These are phyloP conservation scores for Ormyrus rosae DNA, from an alignment of 2,888 invertebrate species.

Conservation along the genomic window DNA sequence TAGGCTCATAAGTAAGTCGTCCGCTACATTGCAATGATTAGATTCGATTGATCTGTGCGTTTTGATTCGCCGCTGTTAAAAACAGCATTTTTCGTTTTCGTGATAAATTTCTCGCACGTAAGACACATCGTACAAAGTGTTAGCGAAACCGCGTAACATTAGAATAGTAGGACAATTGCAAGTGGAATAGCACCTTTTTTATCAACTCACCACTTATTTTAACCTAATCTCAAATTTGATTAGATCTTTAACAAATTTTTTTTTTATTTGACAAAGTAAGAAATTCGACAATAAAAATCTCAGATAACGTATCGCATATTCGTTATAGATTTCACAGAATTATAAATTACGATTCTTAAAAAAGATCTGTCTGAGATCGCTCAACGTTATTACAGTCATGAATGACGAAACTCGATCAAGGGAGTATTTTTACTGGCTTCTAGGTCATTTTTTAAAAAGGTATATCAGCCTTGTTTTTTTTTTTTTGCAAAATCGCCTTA, in stretches of 20 bases:
- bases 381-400: conserved; percentile 17
- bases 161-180: conserved; percentile 33
- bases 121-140: conserved; percentile 49
- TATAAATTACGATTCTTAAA: conserved; percentile 19
- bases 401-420: conserved; percentile 9
- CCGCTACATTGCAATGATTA: conserved; percentile 47
- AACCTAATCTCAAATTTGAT: conserved; percentile 27
- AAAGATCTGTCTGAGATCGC: conserved; percentile 13
- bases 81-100: conserved; percentile 49
- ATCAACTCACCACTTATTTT: conserved; percentile 13
- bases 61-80: conserved; percentile 59
- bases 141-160: conserved; percentile 27
- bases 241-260: conserved; percentile 32
- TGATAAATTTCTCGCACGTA: conserved; percentile 46
- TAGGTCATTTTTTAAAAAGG: conserved; percentile 40
- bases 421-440: conserved; percentile 13
- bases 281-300: conserved; percentile 22
- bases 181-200: conserved; percentile 51
- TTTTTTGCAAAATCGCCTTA: conserved; percentile 20
- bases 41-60: conserved; percentile 60
- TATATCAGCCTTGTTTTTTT: conserved; percentile 39
- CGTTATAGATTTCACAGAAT: conserved; percentile 16
- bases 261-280: conserved; percentile 9
- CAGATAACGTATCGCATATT: conserved; percentile 22
- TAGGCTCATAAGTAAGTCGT: conserved; percentile 59